Evolutionary conservation across 2,888 invertebrate species (phyloP), one percentile per base, ranked within the genome.

Genomic region (Pasiphila rectangulata): DNA sequence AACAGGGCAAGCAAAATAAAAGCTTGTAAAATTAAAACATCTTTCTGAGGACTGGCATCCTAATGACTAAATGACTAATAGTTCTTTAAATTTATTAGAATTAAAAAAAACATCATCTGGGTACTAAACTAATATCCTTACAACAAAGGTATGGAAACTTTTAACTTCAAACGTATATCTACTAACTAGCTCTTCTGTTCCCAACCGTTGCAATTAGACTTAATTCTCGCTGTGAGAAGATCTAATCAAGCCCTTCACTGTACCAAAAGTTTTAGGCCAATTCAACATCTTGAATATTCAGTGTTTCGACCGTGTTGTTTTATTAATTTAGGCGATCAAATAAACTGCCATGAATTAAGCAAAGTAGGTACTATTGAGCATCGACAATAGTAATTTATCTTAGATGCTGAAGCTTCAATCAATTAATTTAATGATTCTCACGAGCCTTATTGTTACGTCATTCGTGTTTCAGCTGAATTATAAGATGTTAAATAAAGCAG

Each of bases 151-250:
- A n/a, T n/a, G n/a, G n/a, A n/a, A n/a, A n/a, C n/a, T n/a, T n/a
- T n/a, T n/a, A n/a, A n/a, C n/a, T n/a, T n/a, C n/a, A n/a, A n/a
- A n/a, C n/a, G n/a, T n/a, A n/a, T n/a, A n/a, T n/a, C n/a, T n/a
- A n/a, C n/a, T n/a, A 5, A 15, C n/a, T 6, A 2, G 36, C 36
- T 19, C 29, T 37, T 30, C 15, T 7, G 2, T 12, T 10, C 17
- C n/a, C 3, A n/a, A 9, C 47, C 38, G 16, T 37, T 70, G 72
- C 75, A 79, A 82, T 80, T 80, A 76, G 57, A 66, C 74, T 72
- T 77, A 77, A 73, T 75, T 75, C 67, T 67, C 67, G 66, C 69
- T 57, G 63, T 64, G 57, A 63, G 58, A 61, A 39, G 62, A 64
- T 61, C 59, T 49, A 54, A 46, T 35, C 41, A 61, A 55, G 53